Evolutionary conservation across 2,113 vertebrate genomes (phyloP).

Genomic region (Dipodomys merriami): DNA sequence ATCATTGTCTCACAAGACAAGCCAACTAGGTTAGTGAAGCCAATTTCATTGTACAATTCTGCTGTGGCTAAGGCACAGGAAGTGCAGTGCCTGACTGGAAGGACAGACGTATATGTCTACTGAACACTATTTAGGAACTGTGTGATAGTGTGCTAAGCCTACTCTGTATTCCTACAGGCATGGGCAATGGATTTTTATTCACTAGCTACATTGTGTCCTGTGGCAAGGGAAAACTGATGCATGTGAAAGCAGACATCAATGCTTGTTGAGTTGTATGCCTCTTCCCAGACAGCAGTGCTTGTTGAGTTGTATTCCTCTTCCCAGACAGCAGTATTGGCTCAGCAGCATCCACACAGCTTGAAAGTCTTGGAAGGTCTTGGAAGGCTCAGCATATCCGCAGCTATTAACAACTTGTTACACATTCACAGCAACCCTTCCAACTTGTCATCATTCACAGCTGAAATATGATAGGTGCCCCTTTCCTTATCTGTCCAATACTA

Average conservation of each 20-base stretch:
- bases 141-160: neutral
- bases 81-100: neutral
- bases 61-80: neutral
- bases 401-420: neutral
- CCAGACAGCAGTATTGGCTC: rapidly evolving
- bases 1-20: neutral
- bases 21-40: neutral
- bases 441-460: constrained; percentile 46
- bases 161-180: neutral
- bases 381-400: neutral
- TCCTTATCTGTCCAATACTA: constrained; percentile 42
- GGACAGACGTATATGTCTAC: neutral
- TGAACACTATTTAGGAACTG: neutral
- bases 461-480: constrained; percentile 54
- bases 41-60: neutral
- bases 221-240: neutral
- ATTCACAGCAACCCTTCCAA: neutral
- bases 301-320: neutral
- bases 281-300: neutral
- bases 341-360: neutral
- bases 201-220: neutral
- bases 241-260: neutral
- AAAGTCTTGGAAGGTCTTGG: neutral
- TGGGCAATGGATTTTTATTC: neutral
- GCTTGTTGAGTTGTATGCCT: neutral